Evolutionary conservation across 1,140 invertebrate genomes (phyloP), one percentile per base, ranked within the genome.

Genomic region (Euwallacea fornicatus): DNA sequence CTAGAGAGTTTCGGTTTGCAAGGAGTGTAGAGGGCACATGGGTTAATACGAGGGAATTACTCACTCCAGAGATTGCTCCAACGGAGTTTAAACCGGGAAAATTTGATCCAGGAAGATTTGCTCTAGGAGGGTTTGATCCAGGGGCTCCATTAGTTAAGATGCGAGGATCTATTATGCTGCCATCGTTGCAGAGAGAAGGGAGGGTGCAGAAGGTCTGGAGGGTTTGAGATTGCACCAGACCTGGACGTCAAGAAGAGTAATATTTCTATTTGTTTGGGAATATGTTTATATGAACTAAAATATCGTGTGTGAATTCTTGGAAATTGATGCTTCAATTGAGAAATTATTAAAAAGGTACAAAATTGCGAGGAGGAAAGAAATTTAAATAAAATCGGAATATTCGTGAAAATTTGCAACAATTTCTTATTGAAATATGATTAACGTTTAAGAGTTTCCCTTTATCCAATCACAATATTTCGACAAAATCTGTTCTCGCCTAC

Each of bases 151-250:
- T 7, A 54, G 7, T 66, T 58, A 46, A 58, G n/a, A 72, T 72
- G 60, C 70, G n/a, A 47, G 70, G 70, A 66, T 72, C 70, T 6
- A 72, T 72, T 7, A 64, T 43, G 16, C 42, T 54, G 15, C 61
- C 70, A 44, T 60, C 70, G 21, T 13, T 66, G 42, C 70, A 72
- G 8, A 72, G 16, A 9, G 54, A 21, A 16, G 70, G 54, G 8
- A 72, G 3, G 21, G 50, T 42, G 56, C 70, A 72, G 42, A 16
- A 69, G 21, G 21, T 33, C 41, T 42, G 21, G 33, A 44, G 54
- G 16, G 54, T 21, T 56, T 56, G 54, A 15, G n/a, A 9, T 4
- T 56, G 10, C 8, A 8, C 16, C 8, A 56, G 16, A 21, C 16
- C 54, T 56, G 16, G 16, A 56, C 2, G 16, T 56, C n/a, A 56